phyloP scores from a whole-genome alignment of 2,797 vertebrate genomes.

The Trematomus bernacchii region DNA sequence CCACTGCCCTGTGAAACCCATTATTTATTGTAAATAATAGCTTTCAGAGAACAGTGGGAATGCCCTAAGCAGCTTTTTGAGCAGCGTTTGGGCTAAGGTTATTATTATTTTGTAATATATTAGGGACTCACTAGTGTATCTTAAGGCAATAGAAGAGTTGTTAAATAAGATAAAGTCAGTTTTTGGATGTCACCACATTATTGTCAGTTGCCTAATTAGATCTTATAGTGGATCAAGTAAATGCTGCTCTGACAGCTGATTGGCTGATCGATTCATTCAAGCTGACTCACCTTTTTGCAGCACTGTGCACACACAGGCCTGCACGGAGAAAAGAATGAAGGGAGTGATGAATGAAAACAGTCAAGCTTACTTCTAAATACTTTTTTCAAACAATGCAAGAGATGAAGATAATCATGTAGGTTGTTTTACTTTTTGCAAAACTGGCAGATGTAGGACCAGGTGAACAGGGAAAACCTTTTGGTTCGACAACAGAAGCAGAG shows the following conservation, averaged over 20 bases:
- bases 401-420: not conserved
- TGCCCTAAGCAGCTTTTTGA: too few relatives aligned
- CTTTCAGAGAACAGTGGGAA: too few relatives aligned
- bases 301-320: slow-evolving; percentile 99
- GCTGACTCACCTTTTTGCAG: slow-evolving; percentile 93
- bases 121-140: not conserved
- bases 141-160: not conserved
- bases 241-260: not conserved
- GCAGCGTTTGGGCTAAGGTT: not conserved
- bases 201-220: not conserved
- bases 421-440: slow-evolving; percentile 96
- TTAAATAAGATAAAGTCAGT: not conserved
- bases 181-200: not conserved
- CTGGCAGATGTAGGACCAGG: slow-evolving; percentile 98
- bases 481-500: slow-evolving; percentile 98
- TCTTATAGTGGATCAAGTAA: too few relatives aligned
- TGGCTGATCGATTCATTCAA: not conserved
- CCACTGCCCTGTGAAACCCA: too few relatives aligned
- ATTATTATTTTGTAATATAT: not conserved
- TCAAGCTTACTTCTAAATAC: not conserved
- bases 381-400: not conserved
- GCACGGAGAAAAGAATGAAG: slow-evolving; percentile 37
- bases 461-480: slow-evolving; percentile 97
- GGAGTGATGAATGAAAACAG: not conserved
- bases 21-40: too few relatives aligned